Evolutionary conservation across 1,140 invertebrate species (phyloP), one percentile per base, ranked within the genome.

Genomic region (Cardiocondyla obscurior): DNA sequence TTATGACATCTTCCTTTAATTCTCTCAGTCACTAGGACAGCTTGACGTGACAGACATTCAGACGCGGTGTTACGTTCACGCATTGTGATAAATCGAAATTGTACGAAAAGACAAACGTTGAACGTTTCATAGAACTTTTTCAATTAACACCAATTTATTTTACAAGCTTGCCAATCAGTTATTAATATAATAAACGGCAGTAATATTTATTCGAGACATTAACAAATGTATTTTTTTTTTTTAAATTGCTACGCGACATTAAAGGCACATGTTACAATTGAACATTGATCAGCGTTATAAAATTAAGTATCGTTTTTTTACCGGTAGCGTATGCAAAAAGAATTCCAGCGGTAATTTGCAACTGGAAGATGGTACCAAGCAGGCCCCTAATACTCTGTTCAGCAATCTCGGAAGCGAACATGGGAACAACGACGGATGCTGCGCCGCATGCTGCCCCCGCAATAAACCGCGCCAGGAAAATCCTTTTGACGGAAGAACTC

Each of bases 381-480:
- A 95, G 93, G 6, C 96, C 96, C 69, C 96, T 91, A 12, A 96
- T 92, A 7, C 94, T 93, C 19, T 94, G 94, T 79, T 96, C 95
- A 0, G 96, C 95, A 55, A 96, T 96, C 92, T 97, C 97, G 57
- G 96, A 96, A 7, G 95, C 90, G 87, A 95, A 96, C 14, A 95
- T 94, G 1, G 96, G 96, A 10, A 95, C 94, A 51, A 94, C 94
- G 1, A 97, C 95, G 69, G 95, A 95, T 36, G 95, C 94, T 12
- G 96, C 95, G 1, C 96, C 96, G 55, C 95, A 94, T 0, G 94
- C 95, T 25, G 96, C 88, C 2, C 97, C 97, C 42, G 95, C 95
- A 0, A 97, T 90, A 58, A 97, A 95, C 53, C 96, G 94, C 0
- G 96, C 96, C 7, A 95, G 85, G 85, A 95, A 95, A 3, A 95